Conservation (phyloP, 2,113 vertebrate species). For the Macroglossus sobrinus region DNA sequence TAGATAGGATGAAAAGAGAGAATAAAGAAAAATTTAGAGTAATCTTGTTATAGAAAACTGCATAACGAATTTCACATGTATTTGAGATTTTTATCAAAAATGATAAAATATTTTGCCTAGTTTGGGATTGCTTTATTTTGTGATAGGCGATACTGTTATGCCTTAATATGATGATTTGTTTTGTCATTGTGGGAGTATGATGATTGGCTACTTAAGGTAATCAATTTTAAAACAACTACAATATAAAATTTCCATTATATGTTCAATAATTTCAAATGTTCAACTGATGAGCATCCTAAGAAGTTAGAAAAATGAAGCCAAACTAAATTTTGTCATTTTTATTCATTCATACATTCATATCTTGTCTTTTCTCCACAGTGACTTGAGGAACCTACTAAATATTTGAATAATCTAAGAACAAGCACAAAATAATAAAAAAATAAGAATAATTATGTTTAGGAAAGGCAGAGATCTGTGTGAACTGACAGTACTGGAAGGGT, state of each 20-base stretch:
- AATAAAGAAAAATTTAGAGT: neutral
- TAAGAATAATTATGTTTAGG: neutral
- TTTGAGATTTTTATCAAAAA: neutral
- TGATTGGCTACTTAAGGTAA: neutral
- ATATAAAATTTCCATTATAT: neutral
- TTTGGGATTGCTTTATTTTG: neutral
- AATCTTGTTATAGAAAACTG: neutral
- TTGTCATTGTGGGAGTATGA: neutral
- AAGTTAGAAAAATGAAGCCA: neutral
- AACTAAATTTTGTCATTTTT: neutral
- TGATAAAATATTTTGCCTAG: neutral
- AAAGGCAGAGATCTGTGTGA: neutral
- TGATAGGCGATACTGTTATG: neutral
- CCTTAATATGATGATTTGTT: neutral
- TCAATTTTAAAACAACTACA: neutral
- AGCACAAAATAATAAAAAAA: conserved; percentile 9
- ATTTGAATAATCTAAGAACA: neutral
- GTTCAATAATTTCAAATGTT: neutral
- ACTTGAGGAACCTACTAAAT: neutral
- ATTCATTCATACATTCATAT: neutral
- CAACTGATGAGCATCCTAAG: neutral
- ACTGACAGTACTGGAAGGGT: neutral
- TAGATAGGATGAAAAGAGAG: neutral
- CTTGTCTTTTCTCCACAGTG: neutral
- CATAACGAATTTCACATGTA: neutral